phyloP scores from a whole-genome alignment of 2,113 vertebrate genomes.

The Saguinus midas region DNA sequence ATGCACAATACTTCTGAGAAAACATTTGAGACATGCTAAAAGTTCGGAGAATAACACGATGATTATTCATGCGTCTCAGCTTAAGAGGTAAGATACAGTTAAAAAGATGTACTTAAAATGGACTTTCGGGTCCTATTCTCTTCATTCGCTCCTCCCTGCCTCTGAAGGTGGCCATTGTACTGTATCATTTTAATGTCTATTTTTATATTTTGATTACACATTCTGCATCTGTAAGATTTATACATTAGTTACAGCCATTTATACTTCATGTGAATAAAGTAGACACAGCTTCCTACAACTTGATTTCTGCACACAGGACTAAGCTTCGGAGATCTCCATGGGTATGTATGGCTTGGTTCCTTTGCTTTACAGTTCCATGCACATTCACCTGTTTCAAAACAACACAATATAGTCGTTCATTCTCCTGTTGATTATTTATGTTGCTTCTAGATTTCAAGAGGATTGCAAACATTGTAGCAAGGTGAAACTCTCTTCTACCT shows the following conservation, averaged over 20 bases:
- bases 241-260: not conserved
- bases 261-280: not conserved
- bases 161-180: not conserved
- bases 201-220: not conserved
- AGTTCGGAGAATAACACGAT: not conserved
- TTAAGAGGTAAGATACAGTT: not conserved
- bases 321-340: not conserved
- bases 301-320: not conserved
- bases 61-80: not conserved
- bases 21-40: not conserved
- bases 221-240: not conserved
- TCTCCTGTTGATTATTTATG: not conserved
- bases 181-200: not conserved
- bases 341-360: not conserved
- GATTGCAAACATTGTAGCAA: too few species aligned
- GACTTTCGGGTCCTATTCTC: not conserved
- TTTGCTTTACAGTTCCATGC: not conserved
- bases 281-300: not conserved
- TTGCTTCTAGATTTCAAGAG: not conserved
- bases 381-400: not conserved
- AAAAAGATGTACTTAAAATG: not conserved
- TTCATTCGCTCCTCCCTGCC: not conserved
- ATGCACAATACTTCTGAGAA: not conserved
- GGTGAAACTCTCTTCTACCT: too few species aligned
- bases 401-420: fast-evolving